These are phyloP conservation scores for Athalia cordata DNA, from an alignment of 2,888 invertebrate genomes.

Conservation along the genomic window DNA sequence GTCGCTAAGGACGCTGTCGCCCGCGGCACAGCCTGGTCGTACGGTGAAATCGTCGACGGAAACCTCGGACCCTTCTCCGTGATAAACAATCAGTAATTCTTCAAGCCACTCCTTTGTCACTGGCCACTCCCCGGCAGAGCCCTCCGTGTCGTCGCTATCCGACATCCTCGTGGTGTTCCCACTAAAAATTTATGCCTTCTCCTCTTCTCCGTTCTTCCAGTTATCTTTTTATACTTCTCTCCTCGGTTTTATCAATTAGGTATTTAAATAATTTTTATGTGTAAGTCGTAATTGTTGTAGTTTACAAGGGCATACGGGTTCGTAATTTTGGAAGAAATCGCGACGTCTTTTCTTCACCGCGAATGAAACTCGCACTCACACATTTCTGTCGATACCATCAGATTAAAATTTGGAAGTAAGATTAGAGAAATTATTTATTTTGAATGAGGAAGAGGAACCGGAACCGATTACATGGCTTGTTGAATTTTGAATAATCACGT, in stretches of 20 bases:
- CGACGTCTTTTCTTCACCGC: background rate
- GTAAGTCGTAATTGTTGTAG: background rate
- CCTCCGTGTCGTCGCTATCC: slow-evolving; percentile 75
- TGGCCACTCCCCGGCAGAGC: slow-evolving; percentile 74
- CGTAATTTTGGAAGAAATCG: background rate
- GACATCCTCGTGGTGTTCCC: slow-evolving; percentile 69
- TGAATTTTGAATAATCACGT: background rate
- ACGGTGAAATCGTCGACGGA: slow-evolving; percentile 75
- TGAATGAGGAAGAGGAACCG: background rate
- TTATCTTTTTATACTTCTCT: background rate
- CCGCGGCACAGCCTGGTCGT: slow-evolving; percentile 78
- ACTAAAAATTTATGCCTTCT: background rate
- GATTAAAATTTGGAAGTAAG: background rate
- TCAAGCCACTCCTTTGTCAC: slow-evolving; percentile 78
- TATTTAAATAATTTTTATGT: background rate
- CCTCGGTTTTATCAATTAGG: background rate
- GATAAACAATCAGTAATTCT: slow-evolving; percentile 75
- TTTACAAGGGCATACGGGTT: background rate
- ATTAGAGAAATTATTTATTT: background rate
- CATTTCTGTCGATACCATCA: slow-evolving; percentile 10
- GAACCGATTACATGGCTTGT: background rate
- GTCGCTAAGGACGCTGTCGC: slow-evolving; percentile 85
- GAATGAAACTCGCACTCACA: slow-evolving; percentile 16
- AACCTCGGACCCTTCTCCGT: slow-evolving; percentile 68
- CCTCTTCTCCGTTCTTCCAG: background rate